These are phyloP conservation scores for Dendrolimus houi DNA, from an alignment of 2,888 invertebrate genomes.

Conservation along the genomic window DNA sequence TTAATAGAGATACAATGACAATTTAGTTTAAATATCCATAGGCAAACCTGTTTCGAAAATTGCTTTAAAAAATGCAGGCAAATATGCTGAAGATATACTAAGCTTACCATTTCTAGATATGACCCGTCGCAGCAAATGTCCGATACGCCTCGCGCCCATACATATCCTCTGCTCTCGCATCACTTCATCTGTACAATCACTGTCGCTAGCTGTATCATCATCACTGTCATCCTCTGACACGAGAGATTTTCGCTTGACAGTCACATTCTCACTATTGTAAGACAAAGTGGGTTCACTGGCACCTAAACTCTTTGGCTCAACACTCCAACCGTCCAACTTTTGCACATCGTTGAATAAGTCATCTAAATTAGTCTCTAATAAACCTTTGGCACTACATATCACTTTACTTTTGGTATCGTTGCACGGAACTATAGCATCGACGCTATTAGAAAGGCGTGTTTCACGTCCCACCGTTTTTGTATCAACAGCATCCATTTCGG, in stretches of 20 bases:
- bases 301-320: conserved; percentile 56
- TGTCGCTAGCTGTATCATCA: conserved; percentile 56
- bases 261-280: conserved; percentile 36
- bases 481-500: conserved; percentile 31
- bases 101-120: conserved; percentile 69
- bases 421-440: conserved; percentile 52
- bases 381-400: conserved; percentile 74
- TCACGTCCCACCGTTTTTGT: conserved; percentile 39
- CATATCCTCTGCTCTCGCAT: conserved; percentile 60
- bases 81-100: background rate
- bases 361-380: conserved; percentile 72
- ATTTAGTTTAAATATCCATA: no score
- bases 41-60: no score
- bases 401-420: conserved; percentile 63
- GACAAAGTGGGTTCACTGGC: conserved; percentile 63
- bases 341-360: conserved; percentile 61
- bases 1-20: no score
- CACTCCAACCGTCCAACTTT: conserved; percentile 44
- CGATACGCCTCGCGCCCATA: conserved; percentile 63
- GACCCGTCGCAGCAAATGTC: conserved; percentile 60
- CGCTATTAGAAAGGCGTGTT: conserved; percentile 59
- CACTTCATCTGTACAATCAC: conserved; percentile 60
- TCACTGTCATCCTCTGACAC: conserved; percentile 61
- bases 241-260: conserved; percentile 51
- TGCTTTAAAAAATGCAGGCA: no score